A percentile compares a stretch with the other conserved stretches of the same genome.
phyloP scores from a whole-genome alignment of 2,113 vertebrate genomes.

The Ceratotherium simum region DNA sequence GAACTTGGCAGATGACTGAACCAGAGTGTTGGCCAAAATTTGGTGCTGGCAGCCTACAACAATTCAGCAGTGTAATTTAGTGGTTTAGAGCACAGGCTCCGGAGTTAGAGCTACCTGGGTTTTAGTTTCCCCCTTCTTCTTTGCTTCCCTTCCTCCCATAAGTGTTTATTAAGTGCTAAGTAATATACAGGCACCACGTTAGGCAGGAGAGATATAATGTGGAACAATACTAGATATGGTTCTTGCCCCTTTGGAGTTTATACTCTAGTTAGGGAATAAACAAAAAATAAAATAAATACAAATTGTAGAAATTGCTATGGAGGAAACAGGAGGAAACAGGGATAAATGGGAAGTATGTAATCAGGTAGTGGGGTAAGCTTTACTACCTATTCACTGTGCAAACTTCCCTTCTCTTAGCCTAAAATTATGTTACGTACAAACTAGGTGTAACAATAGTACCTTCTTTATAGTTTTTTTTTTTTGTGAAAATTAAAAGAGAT shows the following conservation, averaged over 20 bases:
- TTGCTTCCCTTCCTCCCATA: not conserved
- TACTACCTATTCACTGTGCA: not conserved
- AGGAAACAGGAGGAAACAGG: not conserved
- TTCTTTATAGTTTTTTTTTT: not conserved
- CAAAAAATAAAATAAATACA: conserved; percentile 16
- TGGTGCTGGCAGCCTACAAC: not conserved
- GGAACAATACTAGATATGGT: not conserved
- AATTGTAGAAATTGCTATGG: not conserved
- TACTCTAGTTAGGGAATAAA: not conserved
- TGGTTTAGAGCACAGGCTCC: not conserved
- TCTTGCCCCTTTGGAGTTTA: not conserved
- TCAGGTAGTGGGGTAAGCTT: not conserved
- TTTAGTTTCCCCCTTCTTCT: not conserved
- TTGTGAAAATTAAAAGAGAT: not conserved
- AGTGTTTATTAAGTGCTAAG: not conserved
- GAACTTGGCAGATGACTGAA: conserved; percentile 42
- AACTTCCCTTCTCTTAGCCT: not conserved
- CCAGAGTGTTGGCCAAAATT: not conserved
- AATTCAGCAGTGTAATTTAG: conserved; percentile 1
- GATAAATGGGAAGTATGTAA: not conserved
- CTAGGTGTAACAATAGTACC: not conserved
- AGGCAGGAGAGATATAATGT: not conserved
- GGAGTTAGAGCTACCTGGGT: not conserved
- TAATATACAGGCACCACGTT: not conserved
- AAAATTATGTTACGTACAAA: not conserved